phyloP scores from a whole-genome alignment of 2,113 vertebrate species.

The Prinia subflava region DNA sequence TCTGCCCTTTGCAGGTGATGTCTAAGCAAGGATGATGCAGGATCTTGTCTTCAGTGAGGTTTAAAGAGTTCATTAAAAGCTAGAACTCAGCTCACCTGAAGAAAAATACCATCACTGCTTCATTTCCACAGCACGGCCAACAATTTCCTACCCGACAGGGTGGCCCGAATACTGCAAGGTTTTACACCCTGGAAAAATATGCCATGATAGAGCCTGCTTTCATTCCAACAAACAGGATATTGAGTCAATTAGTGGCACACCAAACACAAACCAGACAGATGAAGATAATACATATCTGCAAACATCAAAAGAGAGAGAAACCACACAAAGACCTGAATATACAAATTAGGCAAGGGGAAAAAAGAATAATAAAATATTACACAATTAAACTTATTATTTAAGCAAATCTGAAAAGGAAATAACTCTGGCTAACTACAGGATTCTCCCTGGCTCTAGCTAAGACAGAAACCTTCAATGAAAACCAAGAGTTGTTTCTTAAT shows the following conservation, averaged over 20 bases:
- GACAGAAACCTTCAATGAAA: not conserved
- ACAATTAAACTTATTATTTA: constrained; percentile 35
- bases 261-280: constrained; percentile 58
- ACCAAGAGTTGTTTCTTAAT: not conserved
- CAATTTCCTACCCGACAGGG: not conserved
- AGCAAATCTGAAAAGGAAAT: not conserved
- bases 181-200: constrained; percentile 40
- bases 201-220: not conserved
- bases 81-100: not conserved
- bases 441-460: not conserved
- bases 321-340: constrained; percentile 39
- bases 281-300: constrained; percentile 62
- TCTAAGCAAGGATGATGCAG: not conserved
- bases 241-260: constrained; percentile 65
- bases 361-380: not conserved
- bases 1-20: not conserved
- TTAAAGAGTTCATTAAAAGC: not conserved
- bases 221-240: constrained; percentile 52
- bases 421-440: constrained; percentile 6
- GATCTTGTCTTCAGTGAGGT: not conserved
- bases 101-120: not conserved
- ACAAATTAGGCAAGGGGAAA: not conserved
- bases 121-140: not conserved
- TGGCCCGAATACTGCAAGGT: not conserved
- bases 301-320: constrained; percentile 66